These are phyloP conservation scores for Brachirus orientalis DNA, from an alignment of 2,113 vertebrate genomes.

Conservation along the genomic window DNA sequence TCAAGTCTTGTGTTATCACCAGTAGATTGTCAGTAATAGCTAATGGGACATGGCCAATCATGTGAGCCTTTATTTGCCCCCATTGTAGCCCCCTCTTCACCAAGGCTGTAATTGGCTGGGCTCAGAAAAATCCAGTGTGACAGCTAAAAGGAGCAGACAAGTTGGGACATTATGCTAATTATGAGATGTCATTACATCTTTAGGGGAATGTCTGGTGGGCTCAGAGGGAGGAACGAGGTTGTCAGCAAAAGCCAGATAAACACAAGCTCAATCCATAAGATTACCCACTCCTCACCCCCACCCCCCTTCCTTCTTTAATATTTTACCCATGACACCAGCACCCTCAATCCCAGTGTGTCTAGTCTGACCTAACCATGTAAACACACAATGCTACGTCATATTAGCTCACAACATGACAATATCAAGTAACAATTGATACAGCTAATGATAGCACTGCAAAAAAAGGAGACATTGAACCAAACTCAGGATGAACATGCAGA, in stretches of 20 bases:
- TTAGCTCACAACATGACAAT: slow-evolving; percentile 44
- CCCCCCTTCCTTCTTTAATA: slow-evolving; percentile 8
- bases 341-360: slow-evolving; percentile 65
- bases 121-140: slow-evolving; percentile 81
- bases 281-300: slow-evolving; percentile 12
- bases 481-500: too few species aligned
- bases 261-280: slow-evolving; percentile 59
- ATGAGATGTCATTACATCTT: slow-evolving; percentile 81
- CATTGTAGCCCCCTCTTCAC: slow-evolving; percentile 12
- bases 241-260: slow-evolving; percentile 63
- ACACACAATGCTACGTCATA: slow-evolving; percentile 43
- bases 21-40: slow-evolving; percentile 73
- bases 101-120: slow-evolving; percentile 66
- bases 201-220: slow-evolving; percentile 75
- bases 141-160: slow-evolving; percentile 82
- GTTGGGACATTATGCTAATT: slow-evolving; percentile 83
- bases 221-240: slow-evolving; percentile 78
- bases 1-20: slow-evolving; percentile 55
- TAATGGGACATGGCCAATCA: slow-evolving; percentile 48
- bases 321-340: slow-evolving; percentile 46
- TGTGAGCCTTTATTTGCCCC: slow-evolving; percentile 53
- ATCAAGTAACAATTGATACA: slow-evolving; percentile 41
- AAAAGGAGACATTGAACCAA: too few species aligned
- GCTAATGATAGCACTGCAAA: too few species aligned
- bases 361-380: slow-evolving; percentile 63